A percentile compares a stretch with the other conserved stretches of the same genome.
Conservation (phyloP, 2,797 vertebrate species). For the Silurus lanzhouensis region DNA sequence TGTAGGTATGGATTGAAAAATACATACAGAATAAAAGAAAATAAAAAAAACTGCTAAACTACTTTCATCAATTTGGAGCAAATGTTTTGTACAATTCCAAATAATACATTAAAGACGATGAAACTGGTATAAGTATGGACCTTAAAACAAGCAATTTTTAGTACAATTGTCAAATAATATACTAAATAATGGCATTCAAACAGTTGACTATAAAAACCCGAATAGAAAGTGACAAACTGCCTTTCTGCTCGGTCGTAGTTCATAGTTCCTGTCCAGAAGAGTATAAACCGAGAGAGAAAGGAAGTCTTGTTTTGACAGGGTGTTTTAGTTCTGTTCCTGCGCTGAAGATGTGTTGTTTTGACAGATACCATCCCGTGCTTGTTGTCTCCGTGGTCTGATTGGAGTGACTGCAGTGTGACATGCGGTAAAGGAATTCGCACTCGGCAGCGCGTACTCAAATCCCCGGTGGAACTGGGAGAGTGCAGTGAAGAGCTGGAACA, state of each 20-base stretch:
- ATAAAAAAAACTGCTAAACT: neutral
- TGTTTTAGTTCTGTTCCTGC: neutral
- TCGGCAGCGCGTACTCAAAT: slow-evolving; percentile 90
- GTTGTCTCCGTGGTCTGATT: slow-evolving; percentile 93
- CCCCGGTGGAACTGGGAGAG: slow-evolving; percentile 92
- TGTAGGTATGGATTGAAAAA: neutral
- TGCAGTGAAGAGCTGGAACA: slow-evolving; percentile 97
- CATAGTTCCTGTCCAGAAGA: neutral
- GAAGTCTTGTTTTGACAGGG: slow-evolving; percentile 26
- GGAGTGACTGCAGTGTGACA: slow-evolving; percentile 97
- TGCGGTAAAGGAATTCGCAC: slow-evolving; percentile 91
- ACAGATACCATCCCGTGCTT: slow-evolving; percentile 96
- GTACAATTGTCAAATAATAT: too few relatives aligned
- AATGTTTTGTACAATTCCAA: too few relatives aligned
- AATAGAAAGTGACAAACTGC: too few relatives aligned
- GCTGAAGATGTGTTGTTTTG: slow-evolving; percentile 3
- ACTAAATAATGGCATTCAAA: neutral
- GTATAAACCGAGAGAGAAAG: neutral
- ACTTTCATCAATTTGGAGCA: too few relatives aligned
- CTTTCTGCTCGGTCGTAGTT: neutral
- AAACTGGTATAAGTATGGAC: neutral
- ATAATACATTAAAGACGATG: neutral
- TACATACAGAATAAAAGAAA: neutral
- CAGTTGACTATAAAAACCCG: neutral
- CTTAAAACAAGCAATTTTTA: neutral